These are phyloP conservation scores for Sweltsa coloradensis DNA, from an alignment of 1,140 invertebrate species.

Conservation along the genomic window DNA sequence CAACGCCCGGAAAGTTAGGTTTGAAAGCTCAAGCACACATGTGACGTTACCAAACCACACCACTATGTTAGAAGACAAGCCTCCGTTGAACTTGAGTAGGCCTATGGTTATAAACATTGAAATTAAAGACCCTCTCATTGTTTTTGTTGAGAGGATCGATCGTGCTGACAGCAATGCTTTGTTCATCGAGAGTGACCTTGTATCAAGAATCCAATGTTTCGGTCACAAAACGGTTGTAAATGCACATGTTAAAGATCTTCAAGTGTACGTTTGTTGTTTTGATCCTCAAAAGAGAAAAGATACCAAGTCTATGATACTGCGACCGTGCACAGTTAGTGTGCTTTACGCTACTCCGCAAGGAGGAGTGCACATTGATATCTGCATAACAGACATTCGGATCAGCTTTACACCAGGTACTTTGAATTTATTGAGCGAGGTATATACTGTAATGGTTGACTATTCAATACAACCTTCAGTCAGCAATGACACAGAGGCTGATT, in stretches of 20 bases:
- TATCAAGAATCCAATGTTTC: constrained; percentile 39
- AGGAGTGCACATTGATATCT: constrained; percentile 63
- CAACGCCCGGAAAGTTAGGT: too few relatives aligned
- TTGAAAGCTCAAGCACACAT: too few relatives aligned
- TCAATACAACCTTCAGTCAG: constrained; percentile 34
- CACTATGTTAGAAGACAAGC: too few relatives aligned
- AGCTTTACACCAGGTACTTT: constrained; percentile 82
- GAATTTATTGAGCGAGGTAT: constrained; percentile 67
- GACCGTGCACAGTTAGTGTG: constrained; percentile 66
- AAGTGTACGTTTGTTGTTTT: constrained; percentile 63
- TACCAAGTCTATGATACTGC: constrained; percentile 49
- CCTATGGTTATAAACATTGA: too few relatives aligned
- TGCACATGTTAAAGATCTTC: constrained; percentile 59
- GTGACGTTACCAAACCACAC: too few relatives aligned
- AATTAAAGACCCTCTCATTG: constrained; percentile 85
- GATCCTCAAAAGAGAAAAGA: constrained; percentile 44
- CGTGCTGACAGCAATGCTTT: constrained; percentile 77
- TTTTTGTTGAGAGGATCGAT: constrained; percentile 83
- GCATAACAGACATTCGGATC: constrained; percentile 69
- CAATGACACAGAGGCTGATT: constrained; percentile 36
- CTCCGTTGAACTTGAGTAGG: too few relatives aligned
- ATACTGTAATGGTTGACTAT: constrained; percentile 47
- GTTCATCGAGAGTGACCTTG: constrained; percentile 61
- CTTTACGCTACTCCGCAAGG: constrained; percentile 55
- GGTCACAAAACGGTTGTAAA: constrained; percentile 46